These are phyloP conservation scores for Lasiommata megera DNA, from an alignment of 2,888 invertebrate genomes.

Conservation along the genomic window DNA sequence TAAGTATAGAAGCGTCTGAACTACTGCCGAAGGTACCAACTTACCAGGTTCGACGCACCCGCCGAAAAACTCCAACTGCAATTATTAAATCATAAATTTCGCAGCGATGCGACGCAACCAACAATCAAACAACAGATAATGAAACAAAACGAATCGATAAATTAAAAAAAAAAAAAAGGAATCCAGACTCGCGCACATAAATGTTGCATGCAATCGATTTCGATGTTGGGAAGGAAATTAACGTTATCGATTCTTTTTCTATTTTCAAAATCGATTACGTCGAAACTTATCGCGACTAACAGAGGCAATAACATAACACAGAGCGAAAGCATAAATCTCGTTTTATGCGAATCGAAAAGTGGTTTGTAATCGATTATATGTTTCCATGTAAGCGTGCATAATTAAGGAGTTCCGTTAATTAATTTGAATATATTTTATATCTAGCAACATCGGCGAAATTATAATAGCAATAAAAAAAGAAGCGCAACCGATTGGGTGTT, in stretches of 20 bases:
- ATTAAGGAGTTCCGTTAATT: slow-evolving; percentile 50
- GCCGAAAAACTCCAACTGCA: slow-evolving; percentile 56
- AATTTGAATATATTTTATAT: slow-evolving; percentile 40
- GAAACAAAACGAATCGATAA: slow-evolving; percentile 69
- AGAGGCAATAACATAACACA: slow-evolving; percentile 43
- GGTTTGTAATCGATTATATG: slow-evolving; percentile 47
- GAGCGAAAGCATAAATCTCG: slow-evolving; percentile 50
- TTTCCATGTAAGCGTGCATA: slow-evolving; percentile 40
- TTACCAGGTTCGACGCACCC: slow-evolving; percentile 45
- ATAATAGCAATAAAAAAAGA: slow-evolving; percentile 7
- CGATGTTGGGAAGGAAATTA: slow-evolving; percentile 51
- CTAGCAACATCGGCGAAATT: slow-evolving; percentile 16
- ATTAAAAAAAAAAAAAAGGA: slow-evolving; percentile 40
- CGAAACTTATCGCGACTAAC: slow-evolving; percentile 38
- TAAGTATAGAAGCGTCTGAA: slow-evolving; percentile 1
- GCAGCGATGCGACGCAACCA: slow-evolving; percentile 71
- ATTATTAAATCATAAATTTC: slow-evolving; percentile 77
- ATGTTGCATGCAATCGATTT: slow-evolving; percentile 63
- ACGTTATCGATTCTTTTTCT: slow-evolving; percentile 32
- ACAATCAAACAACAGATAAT: slow-evolving; percentile 78
- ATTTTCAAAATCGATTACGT: slow-evolving; percentile 37
- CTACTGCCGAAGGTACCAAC: slow-evolving; percentile 7
- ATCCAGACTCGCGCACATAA: slow-evolving; percentile 52
- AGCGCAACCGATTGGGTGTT: slow-evolving; percentile 4
- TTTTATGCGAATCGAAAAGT: slow-evolving; percentile 49